phyloP scores from a whole-genome alignment of 2,888 invertebrate species.

The Ceriagrion tenellum region DNA sequence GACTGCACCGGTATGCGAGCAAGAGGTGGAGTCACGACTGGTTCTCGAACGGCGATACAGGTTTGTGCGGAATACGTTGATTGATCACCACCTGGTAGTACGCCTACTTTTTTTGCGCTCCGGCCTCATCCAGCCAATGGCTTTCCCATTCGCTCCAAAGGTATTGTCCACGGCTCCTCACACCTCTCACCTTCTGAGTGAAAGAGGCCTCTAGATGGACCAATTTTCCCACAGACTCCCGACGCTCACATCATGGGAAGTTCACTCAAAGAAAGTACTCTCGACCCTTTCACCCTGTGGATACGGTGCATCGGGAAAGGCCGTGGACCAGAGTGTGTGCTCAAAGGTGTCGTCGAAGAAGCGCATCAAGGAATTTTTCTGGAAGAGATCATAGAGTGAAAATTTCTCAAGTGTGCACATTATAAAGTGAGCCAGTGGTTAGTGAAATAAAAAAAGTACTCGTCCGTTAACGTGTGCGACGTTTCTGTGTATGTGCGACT shows the following conservation, averaged over 20 bases:
- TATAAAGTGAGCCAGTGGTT: too few species aligned
- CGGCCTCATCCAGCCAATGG: not conserved
- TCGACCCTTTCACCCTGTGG: not conserved
- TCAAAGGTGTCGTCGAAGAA: not conserved
- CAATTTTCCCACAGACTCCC: conserved; percentile 23
- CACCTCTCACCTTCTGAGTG: not conserved
- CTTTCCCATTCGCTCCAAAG: not conserved
- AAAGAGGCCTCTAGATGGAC: not conserved
- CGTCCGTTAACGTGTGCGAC: too few species aligned
- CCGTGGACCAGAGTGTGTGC: not conserved
- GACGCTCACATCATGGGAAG: not conserved
- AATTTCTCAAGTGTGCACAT: too few species aligned
- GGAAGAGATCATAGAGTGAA: not conserved
- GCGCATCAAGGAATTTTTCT: not conserved
- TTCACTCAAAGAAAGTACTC: not conserved
- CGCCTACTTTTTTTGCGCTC: not conserved
- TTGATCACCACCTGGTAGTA: conserved; percentile 44
- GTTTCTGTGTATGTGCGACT: too few species aligned
- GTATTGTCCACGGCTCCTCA: not conserved
- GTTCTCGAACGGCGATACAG: conserved; percentile 35
- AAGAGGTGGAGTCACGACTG: conserved; percentile 22
- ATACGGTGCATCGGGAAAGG: not conserved
- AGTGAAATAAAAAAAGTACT: too few species aligned
- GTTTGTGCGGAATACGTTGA: conserved; percentile 35
- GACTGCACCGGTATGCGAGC: conserved; percentile 13